These are phyloP conservation scores for Lepidotrigona ventralis DNA, from an alignment of 1,140 invertebrate genomes.

Conservation along the genomic window DNA sequence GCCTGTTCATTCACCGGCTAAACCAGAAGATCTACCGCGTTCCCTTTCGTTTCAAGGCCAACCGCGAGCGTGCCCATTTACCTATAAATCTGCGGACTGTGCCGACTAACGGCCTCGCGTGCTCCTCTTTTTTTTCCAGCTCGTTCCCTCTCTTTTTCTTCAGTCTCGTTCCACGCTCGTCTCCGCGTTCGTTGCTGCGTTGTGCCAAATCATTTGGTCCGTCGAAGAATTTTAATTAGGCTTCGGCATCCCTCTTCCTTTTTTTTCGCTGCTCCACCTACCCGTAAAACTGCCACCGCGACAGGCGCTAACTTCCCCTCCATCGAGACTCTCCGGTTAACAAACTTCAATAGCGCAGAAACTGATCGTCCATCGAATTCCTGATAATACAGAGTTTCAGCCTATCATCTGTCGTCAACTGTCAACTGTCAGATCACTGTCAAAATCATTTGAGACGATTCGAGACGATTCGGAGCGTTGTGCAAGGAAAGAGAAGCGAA, in stretches of 20 bases:
- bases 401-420: too few relatives aligned
- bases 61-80: conserved; percentile 33
- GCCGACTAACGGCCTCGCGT: conserved; percentile 32
- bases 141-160: neutral
- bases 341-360: neutral
- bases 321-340: neutral
- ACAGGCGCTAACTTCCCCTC: neutral
- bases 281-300: neutral
- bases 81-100: conserved; percentile 41
- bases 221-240: conserved; percentile 50
- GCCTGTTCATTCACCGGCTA: conserved; percentile 45
- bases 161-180: neutral
- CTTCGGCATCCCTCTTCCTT: neutral
- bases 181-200: conserved; percentile 6
- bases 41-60: conserved; percentile 48
- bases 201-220: conserved; percentile 27
- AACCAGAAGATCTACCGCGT: conserved; percentile 46
- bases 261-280: neutral
- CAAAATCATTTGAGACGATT: too few relatives aligned
- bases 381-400: neutral
- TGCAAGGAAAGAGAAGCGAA: neutral
- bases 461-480: neutral
- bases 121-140: conserved; percentile 20
- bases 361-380: too few relatives aligned
- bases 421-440: too few relatives aligned